Evolutionary conservation across 2,888 invertebrate species (phyloP).

Genomic region (Teleiodes luculella): DNA sequence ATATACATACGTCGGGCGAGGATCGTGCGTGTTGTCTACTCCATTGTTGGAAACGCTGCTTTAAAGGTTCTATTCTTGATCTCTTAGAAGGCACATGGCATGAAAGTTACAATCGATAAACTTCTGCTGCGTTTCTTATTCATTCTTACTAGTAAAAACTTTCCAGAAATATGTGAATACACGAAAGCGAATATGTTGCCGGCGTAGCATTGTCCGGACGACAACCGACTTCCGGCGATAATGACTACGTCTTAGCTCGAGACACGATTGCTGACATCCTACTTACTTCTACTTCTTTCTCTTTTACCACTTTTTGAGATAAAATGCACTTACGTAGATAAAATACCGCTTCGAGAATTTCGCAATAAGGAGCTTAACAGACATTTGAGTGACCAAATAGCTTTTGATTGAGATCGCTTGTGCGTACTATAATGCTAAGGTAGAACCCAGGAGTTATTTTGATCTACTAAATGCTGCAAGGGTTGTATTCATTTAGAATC

Average conservation of each 20-base stretch:
- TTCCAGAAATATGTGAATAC: slow-evolving; percentile 75
- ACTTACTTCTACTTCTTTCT: slow-evolving; percentile 68
- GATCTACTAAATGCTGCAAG: slow-evolving; percentile 45
- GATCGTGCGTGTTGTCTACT: slow-evolving; percentile 77
- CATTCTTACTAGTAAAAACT: slow-evolving; percentile 70
- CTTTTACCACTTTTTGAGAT: slow-evolving; percentile 69
- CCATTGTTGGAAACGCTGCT: slow-evolving; percentile 79
- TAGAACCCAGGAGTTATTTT: slow-evolving; percentile 48
- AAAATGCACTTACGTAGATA: slow-evolving; percentile 75
- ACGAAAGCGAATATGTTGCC: slow-evolving; percentile 60
- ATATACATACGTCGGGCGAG: slow-evolving; percentile 72
- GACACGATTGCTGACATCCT: slow-evolving; percentile 72
- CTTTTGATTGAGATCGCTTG: slow-evolving; percentile 66
- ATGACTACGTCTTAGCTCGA: slow-evolving; percentile 70
- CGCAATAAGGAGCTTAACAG: slow-evolving; percentile 70
- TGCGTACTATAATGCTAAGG: slow-evolving; percentile 61
- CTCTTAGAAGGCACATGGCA: slow-evolving; percentile 79
- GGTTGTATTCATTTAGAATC: slow-evolving; percentile 61
- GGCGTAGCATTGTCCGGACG: slow-evolving; percentile 54
- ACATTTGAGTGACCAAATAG: slow-evolving; percentile 57
- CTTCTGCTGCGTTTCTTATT: slow-evolving; percentile 77
- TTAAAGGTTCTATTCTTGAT: slow-evolving; percentile 76
- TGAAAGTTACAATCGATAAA: slow-evolving; percentile 77
- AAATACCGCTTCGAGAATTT: slow-evolving; percentile 65
- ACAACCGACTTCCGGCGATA: slow-evolving; percentile 55